Base-by-base conservation (phyloP, 2,888 invertebrate species). In the Platynereis dumerilii region DNA sequence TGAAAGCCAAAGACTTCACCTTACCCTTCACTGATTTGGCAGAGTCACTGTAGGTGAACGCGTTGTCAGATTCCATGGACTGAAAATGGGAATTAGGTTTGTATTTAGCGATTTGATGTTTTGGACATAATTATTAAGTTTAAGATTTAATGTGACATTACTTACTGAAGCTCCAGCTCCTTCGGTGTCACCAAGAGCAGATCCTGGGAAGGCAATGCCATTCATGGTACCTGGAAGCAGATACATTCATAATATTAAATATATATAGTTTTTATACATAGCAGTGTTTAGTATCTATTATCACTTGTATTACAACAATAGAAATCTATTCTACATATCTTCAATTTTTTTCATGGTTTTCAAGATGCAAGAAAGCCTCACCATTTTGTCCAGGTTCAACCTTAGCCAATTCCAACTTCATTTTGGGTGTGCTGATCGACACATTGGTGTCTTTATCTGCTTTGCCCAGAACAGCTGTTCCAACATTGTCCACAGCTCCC, bases 381-480 rank as follows among this genome's bases (percentile, higher is more conserved):
- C 61, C 61, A 26, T 61, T 58, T 10, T 42, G 44, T 7, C 28
- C 39, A 7, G 61, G 53, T 3, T 64, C 65, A 17, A 72, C 24
- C 26, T 61, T 69, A 10, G 60, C 68, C 12, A 73, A 28, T 20
- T 66, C 60, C 57, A 72, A 34, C 52, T 70, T 70, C 68, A 73
- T 72, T 24, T 67, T 64, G 17, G 67, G 69, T 22, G 67, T 59
- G 15, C n/a, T 45, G 28, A 74, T 72, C 64, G 65, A 72, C 58
- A 78, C 67, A 56, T 70, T 72, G 0, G 69, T 64, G 34, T 74
- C 74, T 44, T 72, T 74, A 0, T 71, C 73, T 1, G 69, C 71
- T 58, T 78, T 79, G 20, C 70, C 70, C 20, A 76, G 59, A 15
- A 77, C 54, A 1, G 75, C 69, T 27, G 71, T 60, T 12, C 67